A percentile compares a stretch with the other conserved stretches of the same genome.
Evolutionary conservation across 2,797 vertebrate species (phyloP).

Genomic region (Cyclopterus lumpus): DNA sequence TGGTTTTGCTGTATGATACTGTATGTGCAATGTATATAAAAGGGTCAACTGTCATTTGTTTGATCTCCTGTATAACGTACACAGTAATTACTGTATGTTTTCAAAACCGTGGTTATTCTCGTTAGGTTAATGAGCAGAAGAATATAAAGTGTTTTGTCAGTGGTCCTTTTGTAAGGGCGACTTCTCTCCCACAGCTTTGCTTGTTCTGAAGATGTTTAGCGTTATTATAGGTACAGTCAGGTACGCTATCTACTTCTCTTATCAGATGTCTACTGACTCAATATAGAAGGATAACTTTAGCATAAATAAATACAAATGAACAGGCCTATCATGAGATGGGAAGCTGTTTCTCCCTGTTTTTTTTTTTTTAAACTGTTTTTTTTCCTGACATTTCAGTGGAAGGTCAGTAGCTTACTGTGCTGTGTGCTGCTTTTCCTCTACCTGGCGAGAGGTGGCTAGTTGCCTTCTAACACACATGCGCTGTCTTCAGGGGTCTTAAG

Average conservation of each 20-base stretch:
- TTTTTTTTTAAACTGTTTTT: constrained; percentile 3
- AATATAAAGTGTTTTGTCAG: constrained; percentile 15
- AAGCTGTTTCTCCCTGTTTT: constrained; percentile 3
- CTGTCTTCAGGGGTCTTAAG: constrained; percentile 62
- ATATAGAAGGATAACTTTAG: constrained; percentile 30
- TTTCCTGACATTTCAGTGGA: constrained; percentile 45
- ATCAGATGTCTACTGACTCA: constrained; percentile 21
- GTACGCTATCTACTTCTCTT: constrained; percentile 17
- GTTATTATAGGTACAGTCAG: constrained; percentile 44
- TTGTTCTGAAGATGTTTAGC: constrained; percentile 21
- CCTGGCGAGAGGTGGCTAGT: constrained; percentile 60
- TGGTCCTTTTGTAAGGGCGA: constrained; percentile 19
- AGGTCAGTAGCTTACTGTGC: constrained; percentile 55
- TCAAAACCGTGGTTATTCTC: constrained; percentile 10
- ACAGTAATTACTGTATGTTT: constrained; percentile 29
- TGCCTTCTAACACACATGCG: constrained; percentile 75
- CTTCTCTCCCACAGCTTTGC: constrained; percentile 34
- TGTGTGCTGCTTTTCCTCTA: constrained; percentile 70
- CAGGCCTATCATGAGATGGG: constrained; percentile 9
- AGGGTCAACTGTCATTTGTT: constrained; percentile 38
- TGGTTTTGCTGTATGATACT: constrained; percentile 55
- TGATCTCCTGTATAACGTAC: constrained; percentile 14
- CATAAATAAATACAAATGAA: constrained; percentile 33
- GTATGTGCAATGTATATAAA: constrained; percentile 64
- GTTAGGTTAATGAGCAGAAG: constrained; percentile 7